Percentiles rank a stretch among this genome's conserved stretches.
Evolutionary conservation across 2,888 invertebrate species (phyloP).

Genomic region (Trypoxylon attenuatum): DNA sequence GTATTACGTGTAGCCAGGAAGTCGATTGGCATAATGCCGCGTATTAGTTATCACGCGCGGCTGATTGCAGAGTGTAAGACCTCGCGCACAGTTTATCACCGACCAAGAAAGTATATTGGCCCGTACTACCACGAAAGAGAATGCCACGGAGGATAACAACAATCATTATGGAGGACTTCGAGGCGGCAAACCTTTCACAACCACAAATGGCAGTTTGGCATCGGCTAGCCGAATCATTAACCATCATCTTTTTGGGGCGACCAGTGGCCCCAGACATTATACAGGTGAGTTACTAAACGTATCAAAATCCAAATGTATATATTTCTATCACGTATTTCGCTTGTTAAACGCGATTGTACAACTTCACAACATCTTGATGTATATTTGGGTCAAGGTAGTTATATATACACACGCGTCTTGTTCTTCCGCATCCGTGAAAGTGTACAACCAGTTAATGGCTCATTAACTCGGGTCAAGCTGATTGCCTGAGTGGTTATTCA

Average conservation of each 20-base stretch:
- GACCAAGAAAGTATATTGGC: slow-evolving; percentile 62
- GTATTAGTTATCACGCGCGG: slow-evolving; percentile 28
- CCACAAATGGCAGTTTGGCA: slow-evolving; percentile 81
- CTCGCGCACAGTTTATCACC: slow-evolving; percentile 62
- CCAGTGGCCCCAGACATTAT: slow-evolving; percentile 74
- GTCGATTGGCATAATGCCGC: slow-evolving; percentile 1
- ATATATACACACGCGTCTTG: too few relatives aligned
- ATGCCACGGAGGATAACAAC: slow-evolving; percentile 62
- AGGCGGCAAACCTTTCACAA: slow-evolving; percentile 75
- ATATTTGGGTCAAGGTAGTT: too few relatives aligned
- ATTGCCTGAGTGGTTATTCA: too few relatives aligned
- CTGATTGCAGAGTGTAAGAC: slow-evolving; percentile 65
- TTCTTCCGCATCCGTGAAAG: too few relatives aligned
- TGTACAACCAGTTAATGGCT: too few relatives aligned
- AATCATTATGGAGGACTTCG: slow-evolving; percentile 75
- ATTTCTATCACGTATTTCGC: too few relatives aligned
- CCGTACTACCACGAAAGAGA: slow-evolving; percentile 48
- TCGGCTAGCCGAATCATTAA: slow-evolving; percentile 84
- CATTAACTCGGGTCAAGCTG: too few relatives aligned
- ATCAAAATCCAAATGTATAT: background rate
- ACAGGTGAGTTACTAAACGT: slow-evolving; percentile 59
- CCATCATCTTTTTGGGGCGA: slow-evolving; percentile 83
- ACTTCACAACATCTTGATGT: too few relatives aligned
- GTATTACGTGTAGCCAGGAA: slow-evolving; percentile 5
- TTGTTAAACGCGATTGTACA: too few relatives aligned